A percentile compares a stretch with the other conserved stretches of the same genome.
Conservation (phyloP, 2,888 invertebrate genomes). For the Pollenia labialis region DNA sequence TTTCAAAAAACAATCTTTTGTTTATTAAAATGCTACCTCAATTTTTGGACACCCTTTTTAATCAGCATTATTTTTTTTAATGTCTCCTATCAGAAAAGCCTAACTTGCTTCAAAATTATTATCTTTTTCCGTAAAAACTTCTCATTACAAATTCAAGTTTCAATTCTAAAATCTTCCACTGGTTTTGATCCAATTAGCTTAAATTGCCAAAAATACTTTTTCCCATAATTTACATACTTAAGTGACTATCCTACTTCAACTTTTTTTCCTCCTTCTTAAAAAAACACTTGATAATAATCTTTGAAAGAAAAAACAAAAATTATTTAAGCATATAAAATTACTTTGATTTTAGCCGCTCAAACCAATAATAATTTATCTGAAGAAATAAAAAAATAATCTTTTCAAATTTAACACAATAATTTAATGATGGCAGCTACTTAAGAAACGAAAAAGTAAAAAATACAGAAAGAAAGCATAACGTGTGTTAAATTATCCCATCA, state of each 20-base stretch:
- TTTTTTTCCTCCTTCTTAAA: background rate
- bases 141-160: no score
- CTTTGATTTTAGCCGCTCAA: constrained; percentile 46
- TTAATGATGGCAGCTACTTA: constrained; percentile 59
- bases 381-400: constrained; percentile 7
- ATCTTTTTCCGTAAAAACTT: no score
- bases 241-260: background rate
- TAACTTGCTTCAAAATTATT: no score
- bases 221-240: constrained; percentile 13
- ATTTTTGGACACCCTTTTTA: no score
- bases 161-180: background rate
- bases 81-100: no score
- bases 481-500: constrained; percentile 9
- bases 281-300: constrained; percentile 42
- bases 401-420: constrained; percentile 55
- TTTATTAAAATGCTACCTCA: no score
- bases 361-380: constrained; percentile 2
- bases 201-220: constrained; percentile 4
- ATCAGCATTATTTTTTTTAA: no score
- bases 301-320: background rate
- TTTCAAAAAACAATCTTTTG: no score
- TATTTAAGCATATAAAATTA: background rate
- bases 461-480: constrained; percentile 7
- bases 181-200: constrained; percentile 2
- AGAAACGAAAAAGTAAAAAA: background rate